Base-by-base conservation (phyloP, 2,113 vertebrate genomes). In the Pituophis catenifer region DNA sequence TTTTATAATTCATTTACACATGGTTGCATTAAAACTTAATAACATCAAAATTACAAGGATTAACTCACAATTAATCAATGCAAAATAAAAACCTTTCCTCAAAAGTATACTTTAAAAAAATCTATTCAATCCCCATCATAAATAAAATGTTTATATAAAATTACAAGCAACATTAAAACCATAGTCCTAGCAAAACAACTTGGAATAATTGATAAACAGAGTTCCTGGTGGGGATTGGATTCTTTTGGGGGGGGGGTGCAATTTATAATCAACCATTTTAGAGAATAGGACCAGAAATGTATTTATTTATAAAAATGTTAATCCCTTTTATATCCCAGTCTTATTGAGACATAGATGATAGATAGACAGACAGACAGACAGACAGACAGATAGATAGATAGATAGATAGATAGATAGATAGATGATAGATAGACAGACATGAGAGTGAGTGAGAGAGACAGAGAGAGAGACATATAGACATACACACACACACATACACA, bases 151-250 rank as follows among this genome's bases (percentile, higher is more conserved):
- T 96, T 93, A 91, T 95, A 95, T 93, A 92, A 96, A 96, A 95
- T 92, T 54, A 26, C 58, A 96, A 17, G 21, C 91, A 93, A 94
- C 96, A 91, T 97, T 95, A 96, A 95, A 97, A 94, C 88, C 95
- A 86, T 89, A 92, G 90, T 86, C 91, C 29, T 93, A 94, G 92
- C 93, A 97, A 95, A 91, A 95, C 75, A 0, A 17, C 93, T 96
- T 96, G 95, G 96, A 96, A 96, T 96, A 96, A 97, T 97, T 97
- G 94, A 96, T 96, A 97, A 97, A 97, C 86, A 96, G 75, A 91
- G 88, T 93, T 94, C 93, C 19, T 89, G 93, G 90, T 92, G 90
- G 26, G 26, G 59, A 11, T 62, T 24, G 59, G 57, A 96, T 96
- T 95, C 95, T 89, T 97, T 94, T 96, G 96, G 94, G 96, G 97